Evolutionary conservation across 2,888 invertebrate species (phyloP), one percentile per base, ranked within the genome.

Genomic region (Augiades crinisus): DNA sequence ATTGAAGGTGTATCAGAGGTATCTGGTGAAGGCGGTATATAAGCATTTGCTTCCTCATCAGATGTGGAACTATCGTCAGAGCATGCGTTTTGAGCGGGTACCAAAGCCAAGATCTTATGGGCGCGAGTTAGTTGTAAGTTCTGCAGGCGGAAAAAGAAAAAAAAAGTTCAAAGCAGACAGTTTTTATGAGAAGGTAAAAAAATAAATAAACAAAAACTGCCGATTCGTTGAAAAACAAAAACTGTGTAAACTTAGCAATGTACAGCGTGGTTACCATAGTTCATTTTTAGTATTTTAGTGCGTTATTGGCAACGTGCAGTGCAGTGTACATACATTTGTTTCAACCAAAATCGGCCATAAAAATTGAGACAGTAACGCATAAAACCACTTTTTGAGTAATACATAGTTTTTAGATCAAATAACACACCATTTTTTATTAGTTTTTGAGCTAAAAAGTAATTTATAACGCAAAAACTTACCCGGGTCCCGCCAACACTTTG

Each of bases 381-480:
- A 44, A 45, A 41, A 30, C 19, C 51, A 51, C 44, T 51, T 30
- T 19, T 45, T 51, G 44, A 51, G n/a, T 51, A 45, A 44, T 45
- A 31, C 22, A 49, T 49, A 49, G 21, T 33, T 33, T 41, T 49
- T 41, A 50, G 24, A 50, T 36, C 41, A 41, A 50, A 50, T 24
- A 34, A 41, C 41, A 50, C 34, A 43, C 49, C 21, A 41, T 34
- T 22, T 34, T 22, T 43, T 43, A 24, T 16, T 17, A 50, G 24
- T 16, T 43, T 34, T 50, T 24, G 22, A 50, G 43, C 34, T 17
- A 24, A 50, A 50, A 50, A 43, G 40, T 40, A 38, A 5, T 4
- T 4, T 22, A 22, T 4, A 22, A 22, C 2, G 5, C 5, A 22
- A 22, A 22, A 22, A 22, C 47, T 47, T 47, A 47, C 47, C 40